Percentiles rank a stretch among this genome's conserved stretches.
These are phyloP conservation scores for Plagodis pulveraria DNA, from an alignment of 2,888 invertebrate species.

Conservation along the genomic window DNA sequence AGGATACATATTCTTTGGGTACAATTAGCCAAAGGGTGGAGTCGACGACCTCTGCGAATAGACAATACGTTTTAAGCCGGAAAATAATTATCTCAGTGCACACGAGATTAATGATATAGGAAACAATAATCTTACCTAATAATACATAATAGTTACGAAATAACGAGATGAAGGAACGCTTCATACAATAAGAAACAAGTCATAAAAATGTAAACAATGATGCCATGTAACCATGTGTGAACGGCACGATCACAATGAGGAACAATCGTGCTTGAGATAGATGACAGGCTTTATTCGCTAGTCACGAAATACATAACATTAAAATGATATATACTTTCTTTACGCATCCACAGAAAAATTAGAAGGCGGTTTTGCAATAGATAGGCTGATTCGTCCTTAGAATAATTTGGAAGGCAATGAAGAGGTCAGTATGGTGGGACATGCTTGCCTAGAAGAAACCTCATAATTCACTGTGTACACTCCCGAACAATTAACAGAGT, in stretches of 20 bases:
- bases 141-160: conserved; percentile 46
- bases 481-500: too few relatives aligned
- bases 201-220: conserved; percentile 47
- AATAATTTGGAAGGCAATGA: too few relatives aligned
- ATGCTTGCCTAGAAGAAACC: too few relatives aligned
- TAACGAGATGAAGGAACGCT: conserved; percentile 39
- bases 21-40: too few relatives aligned
- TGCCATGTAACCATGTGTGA: conserved; percentile 38
- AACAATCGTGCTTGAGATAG: conserved; percentile 19
- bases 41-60: too few relatives aligned
- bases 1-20: too few relatives aligned
- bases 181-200: conserved; percentile 36
- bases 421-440: too few relatives aligned
- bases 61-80: conserved; percentile 10
- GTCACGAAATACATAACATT: conserved; percentile 8
- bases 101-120: conserved; percentile 32
- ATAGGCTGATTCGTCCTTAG: too few relatives aligned
- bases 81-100: conserved; percentile 11
- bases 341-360: too few relatives aligned
- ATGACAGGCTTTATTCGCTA: conserved; percentile 12
- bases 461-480: too few relatives aligned
- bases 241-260: conserved; percentile 27
- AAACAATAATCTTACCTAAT: conserved; percentile 48
- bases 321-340: too few relatives aligned
- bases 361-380: too few relatives aligned